phyloP scores from a whole-genome alignment of 2,113 vertebrate genomes.

The Galeopterus variegatus region DNA sequence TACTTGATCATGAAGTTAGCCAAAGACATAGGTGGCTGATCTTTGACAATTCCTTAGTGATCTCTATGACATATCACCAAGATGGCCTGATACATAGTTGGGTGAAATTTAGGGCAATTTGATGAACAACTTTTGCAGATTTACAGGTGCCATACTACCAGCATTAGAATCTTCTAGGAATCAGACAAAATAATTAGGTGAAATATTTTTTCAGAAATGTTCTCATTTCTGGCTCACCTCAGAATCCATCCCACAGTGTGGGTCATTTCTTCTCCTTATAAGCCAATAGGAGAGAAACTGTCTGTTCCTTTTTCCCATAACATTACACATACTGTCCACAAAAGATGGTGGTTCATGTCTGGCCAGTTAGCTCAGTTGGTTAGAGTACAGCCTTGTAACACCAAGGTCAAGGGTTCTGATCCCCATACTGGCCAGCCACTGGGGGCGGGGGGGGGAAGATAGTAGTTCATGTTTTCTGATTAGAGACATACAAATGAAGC shows the following conservation, averaged over 20 bases:
- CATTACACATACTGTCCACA: not conserved
- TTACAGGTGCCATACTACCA: rapidly evolving
- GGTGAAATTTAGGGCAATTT: no score
- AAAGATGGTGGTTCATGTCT: not conserved
- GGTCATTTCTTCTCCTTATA: not conserved
- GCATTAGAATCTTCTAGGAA: not conserved
- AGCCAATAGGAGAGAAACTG: not conserved
- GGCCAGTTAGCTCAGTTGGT: no score
- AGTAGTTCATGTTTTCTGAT: not conserved
- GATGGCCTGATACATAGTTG: not conserved
- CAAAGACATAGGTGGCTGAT: rapidly evolving
- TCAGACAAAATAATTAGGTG: not conserved
- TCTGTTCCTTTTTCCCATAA: not conserved
- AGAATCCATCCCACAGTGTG: not conserved
- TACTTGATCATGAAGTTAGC: not conserved
- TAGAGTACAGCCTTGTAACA: no score
- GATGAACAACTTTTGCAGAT: not conserved
- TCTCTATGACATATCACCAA: not conserved
- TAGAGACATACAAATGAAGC: not conserved
- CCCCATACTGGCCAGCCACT: no score
- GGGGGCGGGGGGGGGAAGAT: no score
- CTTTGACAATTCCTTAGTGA: not conserved
- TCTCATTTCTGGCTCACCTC: not conserved
- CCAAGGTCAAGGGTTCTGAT: no score
- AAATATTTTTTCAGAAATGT: not conserved